Evolutionary conservation across 2,888 invertebrate species (phyloP).

Genomic region (Pharmacophagus antenor): DNA sequence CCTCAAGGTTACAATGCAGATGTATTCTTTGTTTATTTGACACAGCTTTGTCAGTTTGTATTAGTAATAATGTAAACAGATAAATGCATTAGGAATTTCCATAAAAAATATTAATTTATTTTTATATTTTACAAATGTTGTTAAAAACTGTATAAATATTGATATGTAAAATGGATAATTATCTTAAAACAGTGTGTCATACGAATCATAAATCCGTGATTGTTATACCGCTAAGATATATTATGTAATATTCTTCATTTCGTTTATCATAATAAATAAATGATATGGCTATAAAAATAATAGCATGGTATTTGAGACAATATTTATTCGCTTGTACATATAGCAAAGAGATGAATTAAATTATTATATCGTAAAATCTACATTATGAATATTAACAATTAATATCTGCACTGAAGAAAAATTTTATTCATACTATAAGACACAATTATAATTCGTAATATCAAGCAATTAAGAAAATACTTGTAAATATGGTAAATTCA

Average conservation of each 20-base stretch:
- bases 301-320: no score
- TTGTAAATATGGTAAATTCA: not conserved
- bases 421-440: no score
- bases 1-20: constrained; percentile 19
- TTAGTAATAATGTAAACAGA: not conserved
- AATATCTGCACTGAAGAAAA: no score
- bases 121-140: not conserved
- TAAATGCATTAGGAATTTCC: constrained; percentile 1
- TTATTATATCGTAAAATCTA: no score
- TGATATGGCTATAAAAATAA: no score
- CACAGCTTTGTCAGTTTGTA: not conserved
- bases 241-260: not conserved
- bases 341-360: no score
- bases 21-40: not conserved
- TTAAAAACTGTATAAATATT: not conserved
- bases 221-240: not conserved
- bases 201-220: not conserved
- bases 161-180: not conserved
- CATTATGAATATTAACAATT: no score
- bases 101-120: not conserved
- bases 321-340: no score
- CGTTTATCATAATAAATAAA: not conserved
- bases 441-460: no score
- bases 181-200: not conserved
- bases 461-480: no score